Base-by-base conservation (phyloP, 1,140 invertebrate species). In the Streblospio benedicti region DNA sequence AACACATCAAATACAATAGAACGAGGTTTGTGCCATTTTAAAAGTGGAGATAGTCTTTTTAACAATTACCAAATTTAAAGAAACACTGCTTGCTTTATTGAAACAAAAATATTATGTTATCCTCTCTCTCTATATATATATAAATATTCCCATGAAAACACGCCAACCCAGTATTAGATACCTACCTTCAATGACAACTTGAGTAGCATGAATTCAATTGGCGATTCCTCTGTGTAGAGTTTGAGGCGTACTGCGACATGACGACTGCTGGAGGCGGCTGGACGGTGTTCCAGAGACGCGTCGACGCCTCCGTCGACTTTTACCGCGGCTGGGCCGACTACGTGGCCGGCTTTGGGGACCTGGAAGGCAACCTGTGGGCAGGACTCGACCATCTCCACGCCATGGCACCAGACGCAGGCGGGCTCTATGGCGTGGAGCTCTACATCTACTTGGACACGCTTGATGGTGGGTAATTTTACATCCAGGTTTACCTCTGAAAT, bases 371-470 rank as follows among this genome's bases (percentile, higher is more conserved):
- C 60, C 71, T 64, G 57, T 74, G 72, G 72, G 49, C 58, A 4
- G 72, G 72, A 4, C 60, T 74, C 0, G 67, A 69, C 25, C 28
- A 44, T 20, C 71, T 74, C 27, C 63, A 69, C 41, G 49, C 65
- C 32, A 60, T 71, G 16, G 70, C 71, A 18, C 38, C 16, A 4
- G 32, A 16, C 12, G 9, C 6, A 18, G 1, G 1, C n/a, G 45
- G n/a, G n/a, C n/a, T n/a, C n/a, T n/a, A n/a, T n/a, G n/a, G n/a
- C n/a, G n/a, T n/a, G n/a, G n/a, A n/a, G n/a, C n/a, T n/a, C n/a
- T n/a, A n/a, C n/a, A n/a, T n/a, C n/a, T n/a, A n/a, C n/a, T n/a
- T n/a, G n/a, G n/a, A n/a, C n/a, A n/a, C n/a, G n/a, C n/a, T n/a
- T n/a, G n/a, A n/a, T n/a, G n/a, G n/a, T n/a, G n/a, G n/a, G n/a